These are phyloP conservation scores for Helarctos malayanus DNA, from an alignment of 2,797 vertebrate species.

Conservation along the genomic window DNA sequence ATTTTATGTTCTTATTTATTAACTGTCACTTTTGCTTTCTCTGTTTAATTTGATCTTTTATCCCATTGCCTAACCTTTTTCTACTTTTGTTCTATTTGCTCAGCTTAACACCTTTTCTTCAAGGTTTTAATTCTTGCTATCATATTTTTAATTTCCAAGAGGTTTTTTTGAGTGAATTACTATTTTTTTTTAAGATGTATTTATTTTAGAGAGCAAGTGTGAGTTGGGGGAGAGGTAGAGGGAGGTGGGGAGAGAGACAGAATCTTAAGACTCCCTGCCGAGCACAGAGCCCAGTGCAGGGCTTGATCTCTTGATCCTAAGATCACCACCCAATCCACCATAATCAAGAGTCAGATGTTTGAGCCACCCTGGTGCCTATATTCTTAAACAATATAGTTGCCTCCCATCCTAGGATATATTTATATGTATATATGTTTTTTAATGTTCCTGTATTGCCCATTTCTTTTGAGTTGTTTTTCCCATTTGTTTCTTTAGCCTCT, in stretches of 20 bases:
- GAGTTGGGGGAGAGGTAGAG: background rate
- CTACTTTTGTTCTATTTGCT: background rate
- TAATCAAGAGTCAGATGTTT: background rate
- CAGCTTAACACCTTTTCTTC: background rate
- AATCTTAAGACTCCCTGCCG: background rate
- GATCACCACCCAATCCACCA: background rate
- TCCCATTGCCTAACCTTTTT: background rate
- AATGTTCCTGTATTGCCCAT: background rate
- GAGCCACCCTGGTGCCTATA: background rate
- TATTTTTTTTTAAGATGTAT: background rate
- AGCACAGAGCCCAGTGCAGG: fast-evolving
- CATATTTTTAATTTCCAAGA: background rate
- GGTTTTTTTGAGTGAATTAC: background rate
- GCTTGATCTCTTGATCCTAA: background rate
- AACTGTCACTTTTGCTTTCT: background rate
- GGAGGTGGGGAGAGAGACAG: background rate
- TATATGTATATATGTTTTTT: background rate
- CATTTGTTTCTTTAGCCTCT: background rate
- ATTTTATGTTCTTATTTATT: background rate
- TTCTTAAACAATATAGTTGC: background rate
- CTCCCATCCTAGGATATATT: background rate
- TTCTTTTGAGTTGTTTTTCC: background rate
- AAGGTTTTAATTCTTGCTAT: background rate
- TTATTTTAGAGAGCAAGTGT: background rate
- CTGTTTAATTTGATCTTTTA: background rate